Conservation (phyloP, 2,888 invertebrate species). For the Melanostoma mellinum region DNA sequence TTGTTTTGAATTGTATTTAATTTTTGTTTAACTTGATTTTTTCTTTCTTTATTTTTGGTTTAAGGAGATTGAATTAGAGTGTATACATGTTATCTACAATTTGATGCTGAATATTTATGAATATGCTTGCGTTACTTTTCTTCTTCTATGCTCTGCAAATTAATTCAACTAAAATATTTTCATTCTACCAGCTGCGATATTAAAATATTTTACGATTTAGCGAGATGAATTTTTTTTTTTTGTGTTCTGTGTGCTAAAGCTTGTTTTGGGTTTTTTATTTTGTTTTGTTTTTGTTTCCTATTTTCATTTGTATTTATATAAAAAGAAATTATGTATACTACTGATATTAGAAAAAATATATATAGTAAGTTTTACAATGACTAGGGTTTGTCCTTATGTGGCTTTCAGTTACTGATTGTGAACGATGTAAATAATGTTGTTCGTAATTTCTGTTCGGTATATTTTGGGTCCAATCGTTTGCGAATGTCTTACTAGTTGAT, state of each 20-base stretch:
- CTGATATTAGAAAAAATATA: constrained; percentile 63
- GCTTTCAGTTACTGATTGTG: constrained; percentile 47
- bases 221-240: not conserved
- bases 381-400: constrained; percentile 41
- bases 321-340: constrained; percentile 16
- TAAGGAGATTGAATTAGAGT: not conserved
- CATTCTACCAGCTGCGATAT: constrained; percentile 17
- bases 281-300: too few species aligned
- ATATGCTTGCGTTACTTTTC: constrained; percentile 9
- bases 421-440: constrained; percentile 48
- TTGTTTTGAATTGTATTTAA: constrained; percentile 8
- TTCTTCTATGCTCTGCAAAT: constrained; percentile 29
- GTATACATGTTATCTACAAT: constrained; percentile 2
- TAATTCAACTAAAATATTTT: constrained; percentile 28
- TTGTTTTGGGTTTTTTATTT: too few species aligned
- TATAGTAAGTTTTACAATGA: constrained; percentile 46
- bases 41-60: constrained; percentile 12
- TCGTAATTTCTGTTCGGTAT: constrained; percentile 28
- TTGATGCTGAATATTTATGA: not conserved
- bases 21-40: constrained; percentile 3
- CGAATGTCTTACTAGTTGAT: constrained; percentile 35
- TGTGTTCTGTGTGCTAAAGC: constrained; percentile 55
- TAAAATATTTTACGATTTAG: constrained; percentile 25
- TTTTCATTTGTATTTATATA: constrained; percentile 29
- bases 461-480: constrained; percentile 60